A percentile compares a stretch with the other conserved stretches of the same genome.
These are phyloP conservation scores for Seira ritae DNA, from an alignment of 2,888 invertebrate genomes.

Conservation along the genomic window DNA sequence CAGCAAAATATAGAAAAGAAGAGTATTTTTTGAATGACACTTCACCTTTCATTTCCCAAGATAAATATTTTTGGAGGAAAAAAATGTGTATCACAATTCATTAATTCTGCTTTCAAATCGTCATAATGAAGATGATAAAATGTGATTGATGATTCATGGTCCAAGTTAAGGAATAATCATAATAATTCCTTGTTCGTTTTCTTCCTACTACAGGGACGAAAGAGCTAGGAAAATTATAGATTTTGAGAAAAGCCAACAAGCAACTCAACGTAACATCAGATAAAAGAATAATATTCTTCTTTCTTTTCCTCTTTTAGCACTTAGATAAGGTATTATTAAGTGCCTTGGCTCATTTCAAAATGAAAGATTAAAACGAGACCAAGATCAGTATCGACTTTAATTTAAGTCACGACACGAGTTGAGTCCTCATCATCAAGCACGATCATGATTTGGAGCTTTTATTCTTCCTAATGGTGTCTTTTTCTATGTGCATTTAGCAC, in stretches of 20 bases:
- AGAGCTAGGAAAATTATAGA: no score
- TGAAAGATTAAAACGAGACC: not conserved
- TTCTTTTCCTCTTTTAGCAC: not conserved
- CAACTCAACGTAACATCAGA: not conserved
- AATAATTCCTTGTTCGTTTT: no score
- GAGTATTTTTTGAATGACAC: not conserved
- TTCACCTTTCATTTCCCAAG: not conserved
- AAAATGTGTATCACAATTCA: no score
- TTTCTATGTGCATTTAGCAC: no score
- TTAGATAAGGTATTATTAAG: no score
- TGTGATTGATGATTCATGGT: no score
- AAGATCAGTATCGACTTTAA: conserved; percentile 25
- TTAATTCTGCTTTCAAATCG: no score
- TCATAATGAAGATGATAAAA: no score
- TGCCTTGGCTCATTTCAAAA: not conserved
- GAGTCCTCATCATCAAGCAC: not conserved
- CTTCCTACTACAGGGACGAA: no score
- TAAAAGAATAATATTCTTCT: not conserved
- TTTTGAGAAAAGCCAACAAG: not conserved
- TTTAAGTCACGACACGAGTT: conserved; percentile 27
- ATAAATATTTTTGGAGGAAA: not conserved
- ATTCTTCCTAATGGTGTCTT: no score
- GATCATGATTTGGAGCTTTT: no score
- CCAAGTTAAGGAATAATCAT: no score
- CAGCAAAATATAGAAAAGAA: not conserved